phyloP scores from a whole-genome alignment of 2,113 vertebrate species.

The Dipodomys stephensi region DNA sequence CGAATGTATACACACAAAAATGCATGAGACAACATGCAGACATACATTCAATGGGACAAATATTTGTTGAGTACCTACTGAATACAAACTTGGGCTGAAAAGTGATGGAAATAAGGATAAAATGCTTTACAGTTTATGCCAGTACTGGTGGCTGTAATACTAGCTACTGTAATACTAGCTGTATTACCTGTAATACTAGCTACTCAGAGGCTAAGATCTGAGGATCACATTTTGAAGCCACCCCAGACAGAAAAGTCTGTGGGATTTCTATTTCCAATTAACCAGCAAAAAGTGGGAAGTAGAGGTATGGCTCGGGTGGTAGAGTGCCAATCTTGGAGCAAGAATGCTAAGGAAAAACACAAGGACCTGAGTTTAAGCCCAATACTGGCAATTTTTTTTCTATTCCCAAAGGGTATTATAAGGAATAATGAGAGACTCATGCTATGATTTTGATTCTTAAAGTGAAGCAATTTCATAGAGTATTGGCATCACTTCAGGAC shows the following conservation, averaged over 20 bases:
- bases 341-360: no score
- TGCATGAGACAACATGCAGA: slow-evolving; percentile 39
- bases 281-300: no score
- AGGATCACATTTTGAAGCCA: no score
- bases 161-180: no score
- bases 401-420: background rate
- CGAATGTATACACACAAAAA: slow-evolving; percentile 58
- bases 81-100: slow-evolving; percentile 36
- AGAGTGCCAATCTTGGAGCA: no score
- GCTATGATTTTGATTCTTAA: background rate
- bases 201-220: no score
- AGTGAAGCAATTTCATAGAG: background rate
- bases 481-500: background rate
- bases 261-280: no score
- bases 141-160: no score
- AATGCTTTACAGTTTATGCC: background rate
- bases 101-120: background rate
- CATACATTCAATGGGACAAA: slow-evolving; percentile 56
- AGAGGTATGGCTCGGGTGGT: no score
- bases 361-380: no score
- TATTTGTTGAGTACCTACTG: slow-evolving; percentile 34
- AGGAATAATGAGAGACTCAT: background rate
- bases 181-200: no score
- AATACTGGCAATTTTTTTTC: background rate
- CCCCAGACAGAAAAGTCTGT: no score